Conservation (phyloP, 2,888 invertebrate species). For the Idaea biselata region DNA sequence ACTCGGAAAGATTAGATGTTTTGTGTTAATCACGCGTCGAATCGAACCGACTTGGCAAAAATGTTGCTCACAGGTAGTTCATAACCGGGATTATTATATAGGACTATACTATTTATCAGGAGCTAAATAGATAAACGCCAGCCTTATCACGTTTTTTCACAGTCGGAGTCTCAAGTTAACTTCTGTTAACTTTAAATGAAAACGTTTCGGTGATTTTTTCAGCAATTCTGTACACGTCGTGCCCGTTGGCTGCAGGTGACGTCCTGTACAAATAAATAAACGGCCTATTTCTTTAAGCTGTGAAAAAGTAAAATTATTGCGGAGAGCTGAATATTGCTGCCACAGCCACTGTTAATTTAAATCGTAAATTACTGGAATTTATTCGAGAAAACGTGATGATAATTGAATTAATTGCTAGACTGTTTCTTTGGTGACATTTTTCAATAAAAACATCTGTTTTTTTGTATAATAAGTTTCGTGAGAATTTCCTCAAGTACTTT, state of each 20-base stretch:
- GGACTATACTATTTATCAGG: no score
- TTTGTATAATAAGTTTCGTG: no score
- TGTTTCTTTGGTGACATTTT: background rate
- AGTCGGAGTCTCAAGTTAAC: background rate
- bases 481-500: no score
- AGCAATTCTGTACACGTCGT: conserved; percentile 52
- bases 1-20: no score
- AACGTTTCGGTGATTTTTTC: conserved; percentile 32
- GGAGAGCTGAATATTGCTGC: background rate
- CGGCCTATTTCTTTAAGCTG: conserved; percentile 1
- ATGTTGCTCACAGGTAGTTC: no score
- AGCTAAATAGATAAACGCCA: background rate
- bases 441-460: background rate
- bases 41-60: no score
- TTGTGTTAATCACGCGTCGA: no score
- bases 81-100: no score
- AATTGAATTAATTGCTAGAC: background rate
- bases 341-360: background rate
- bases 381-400: background rate
- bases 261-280: conserved; percentile 38
- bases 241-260: conserved; percentile 66
- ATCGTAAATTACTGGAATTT: background rate
- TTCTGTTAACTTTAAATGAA: conserved; percentile 23
- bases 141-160: background rate
- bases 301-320: background rate